Conservation (phyloP, 2,888 invertebrate genomes). For the Tinea trinotella region DNA sequence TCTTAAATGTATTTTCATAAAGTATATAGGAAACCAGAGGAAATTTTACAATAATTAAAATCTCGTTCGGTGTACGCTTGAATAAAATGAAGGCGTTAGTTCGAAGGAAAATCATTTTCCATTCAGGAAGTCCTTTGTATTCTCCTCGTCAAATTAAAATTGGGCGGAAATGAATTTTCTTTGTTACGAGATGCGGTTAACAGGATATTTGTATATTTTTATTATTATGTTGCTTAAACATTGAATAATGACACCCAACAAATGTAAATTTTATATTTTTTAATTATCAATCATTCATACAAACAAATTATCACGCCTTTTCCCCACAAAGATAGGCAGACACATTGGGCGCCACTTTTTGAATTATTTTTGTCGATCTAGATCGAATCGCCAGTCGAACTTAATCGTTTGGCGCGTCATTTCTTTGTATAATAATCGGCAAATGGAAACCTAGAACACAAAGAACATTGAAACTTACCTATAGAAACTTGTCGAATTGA, state of each 20-base stretch:
- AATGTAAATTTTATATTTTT: too few relatives aligned
- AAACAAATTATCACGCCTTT: too few relatives aligned
- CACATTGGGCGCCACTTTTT: too few relatives aligned
- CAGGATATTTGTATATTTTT: not conserved
- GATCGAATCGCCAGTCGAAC: too few relatives aligned
- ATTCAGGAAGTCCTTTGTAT: conserved; percentile 30
- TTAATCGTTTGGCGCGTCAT: too few relatives aligned
- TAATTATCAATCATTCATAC: too few relatives aligned
- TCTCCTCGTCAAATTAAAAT: conserved; percentile 34
- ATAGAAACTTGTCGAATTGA: conserved; percentile 82
- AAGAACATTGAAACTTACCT: conserved; percentile 67
- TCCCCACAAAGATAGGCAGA: too few relatives aligned
- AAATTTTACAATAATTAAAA: not conserved
- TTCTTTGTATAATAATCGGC: too few relatives aligned
- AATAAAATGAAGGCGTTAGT: conserved; percentile 21
- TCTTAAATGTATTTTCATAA: not conserved
- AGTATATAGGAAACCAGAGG: not conserved
- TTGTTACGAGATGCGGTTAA: not conserved
- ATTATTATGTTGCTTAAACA: not conserved
- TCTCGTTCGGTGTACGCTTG: not conserved
- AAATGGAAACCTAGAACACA: too few relatives aligned
- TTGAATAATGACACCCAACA: not conserved
- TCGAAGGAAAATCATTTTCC: conserved; percentile 29
- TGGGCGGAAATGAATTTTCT: conserved; percentile 33
- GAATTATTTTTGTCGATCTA: not conserved